Percentiles rank a stretch among this genome's conserved stretches.
Evolutionary conservation across 2,113 vertebrate genomes (phyloP).

Genomic region (Istiophorus platypterus): DNA sequence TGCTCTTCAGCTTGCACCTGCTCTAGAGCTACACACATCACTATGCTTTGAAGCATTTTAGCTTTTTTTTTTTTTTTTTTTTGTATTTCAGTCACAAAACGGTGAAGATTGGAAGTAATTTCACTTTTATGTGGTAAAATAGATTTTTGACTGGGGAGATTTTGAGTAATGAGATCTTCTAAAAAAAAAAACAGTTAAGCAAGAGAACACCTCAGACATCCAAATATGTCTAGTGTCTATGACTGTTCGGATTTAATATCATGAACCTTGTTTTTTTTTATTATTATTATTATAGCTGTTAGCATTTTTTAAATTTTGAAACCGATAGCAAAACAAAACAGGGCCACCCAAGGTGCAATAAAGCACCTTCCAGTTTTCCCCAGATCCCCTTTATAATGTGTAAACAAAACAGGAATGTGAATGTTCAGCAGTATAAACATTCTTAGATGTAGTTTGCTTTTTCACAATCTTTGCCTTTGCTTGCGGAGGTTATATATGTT

Average conservation of each 20-base stretch:
- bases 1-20: not conserved
- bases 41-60: constrained; percentile 23
- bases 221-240: not conserved
- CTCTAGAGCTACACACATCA: constrained; percentile 9
- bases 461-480: constrained; percentile 4
- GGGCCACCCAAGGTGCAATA: not conserved
- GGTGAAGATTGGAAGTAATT: constrained; percentile 27
- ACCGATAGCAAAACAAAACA: not conserved
- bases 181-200: constrained; percentile 20
- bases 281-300: constrained; percentile 2
- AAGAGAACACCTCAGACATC: not conserved
- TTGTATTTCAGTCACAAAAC: constrained; percentile 18
- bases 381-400: not conserved
- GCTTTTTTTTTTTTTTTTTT: too few relatives aligned
- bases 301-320: constrained; percentile 8
- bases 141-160: constrained; percentile 37
- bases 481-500: not conserved
- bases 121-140: constrained; percentile 30
- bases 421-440: constrained; percentile 4
- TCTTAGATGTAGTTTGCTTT: not conserved
- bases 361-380: constrained; percentile 12
- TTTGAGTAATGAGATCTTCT: constrained; percentile 37
- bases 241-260: not conserved
- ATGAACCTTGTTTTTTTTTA: constrained; percentile 8
- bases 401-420: constrained; percentile 13